Conservation (phyloP, 2,797 vertebrate species). For the Gymnodraco acuticeps region DNA sequence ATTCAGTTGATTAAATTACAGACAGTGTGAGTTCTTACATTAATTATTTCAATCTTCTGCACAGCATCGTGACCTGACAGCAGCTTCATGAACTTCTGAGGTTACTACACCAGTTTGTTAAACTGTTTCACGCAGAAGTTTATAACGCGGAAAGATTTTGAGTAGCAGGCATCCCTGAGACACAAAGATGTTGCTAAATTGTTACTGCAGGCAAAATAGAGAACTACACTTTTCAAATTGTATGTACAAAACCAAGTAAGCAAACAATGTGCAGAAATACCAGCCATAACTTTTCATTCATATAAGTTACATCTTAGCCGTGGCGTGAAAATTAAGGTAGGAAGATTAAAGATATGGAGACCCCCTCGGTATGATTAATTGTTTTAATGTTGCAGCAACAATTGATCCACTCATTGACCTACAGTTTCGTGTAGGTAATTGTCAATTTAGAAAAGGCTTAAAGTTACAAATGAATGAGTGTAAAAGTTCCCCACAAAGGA, state of each 20-base stretch:
- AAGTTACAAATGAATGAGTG: conserved; percentile 38
- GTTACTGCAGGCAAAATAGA: too few relatives aligned
- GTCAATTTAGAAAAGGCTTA: conserved; percentile 33
- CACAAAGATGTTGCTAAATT: neutral
- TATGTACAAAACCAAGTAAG: neutral
- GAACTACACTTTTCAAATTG: neutral
- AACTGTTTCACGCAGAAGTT: neutral
- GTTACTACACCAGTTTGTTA: neutral
- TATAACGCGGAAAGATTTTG: neutral
- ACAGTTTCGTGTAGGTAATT: conserved; percentile 20
- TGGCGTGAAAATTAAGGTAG: neutral
- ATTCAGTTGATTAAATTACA: conserved; percentile 15
- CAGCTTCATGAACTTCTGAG: conserved; percentile 5
- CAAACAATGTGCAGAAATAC: neutral
- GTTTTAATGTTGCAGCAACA: conserved; percentile 14
- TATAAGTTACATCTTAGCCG: neutral
- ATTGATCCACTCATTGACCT: conserved; percentile 24
- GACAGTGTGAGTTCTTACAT: conserved; percentile 20
- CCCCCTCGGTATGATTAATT: too few relatives aligned
- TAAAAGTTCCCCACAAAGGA: conserved; percentile 34
- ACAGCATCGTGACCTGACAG: conserved; percentile 7
- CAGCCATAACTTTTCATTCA: neutral
- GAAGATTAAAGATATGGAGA: neutral
- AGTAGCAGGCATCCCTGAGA: neutral
- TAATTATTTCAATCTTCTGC: conserved; percentile 14